Evolutionary conservation across 2,888 invertebrate genomes (phyloP).

Genomic region (Panorpa germanica): DNA sequence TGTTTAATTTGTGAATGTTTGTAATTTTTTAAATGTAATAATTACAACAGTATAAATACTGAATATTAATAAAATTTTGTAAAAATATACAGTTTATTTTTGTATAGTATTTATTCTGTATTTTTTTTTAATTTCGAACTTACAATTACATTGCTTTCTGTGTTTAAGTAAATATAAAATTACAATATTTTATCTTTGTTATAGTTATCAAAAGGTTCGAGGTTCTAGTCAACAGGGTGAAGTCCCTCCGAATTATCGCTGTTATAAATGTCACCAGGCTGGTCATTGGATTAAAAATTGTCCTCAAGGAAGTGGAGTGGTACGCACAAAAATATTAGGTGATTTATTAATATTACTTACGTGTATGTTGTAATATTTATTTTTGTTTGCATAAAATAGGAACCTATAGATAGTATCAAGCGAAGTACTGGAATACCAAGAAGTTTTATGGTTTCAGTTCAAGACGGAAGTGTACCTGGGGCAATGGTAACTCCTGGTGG

Average conservation of each 20-base stretch:
- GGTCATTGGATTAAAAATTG: slow-evolving; percentile 99
- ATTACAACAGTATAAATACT: slow-evolving; percentile 2
- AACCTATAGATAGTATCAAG: slow-evolving; percentile 61
- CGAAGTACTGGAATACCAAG: slow-evolving; percentile 94
- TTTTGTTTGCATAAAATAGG: slow-evolving; percentile 16
- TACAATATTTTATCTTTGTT: slow-evolving; percentile 19
- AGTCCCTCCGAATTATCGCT: slow-evolving; percentile 82
- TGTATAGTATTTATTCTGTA: not conserved
- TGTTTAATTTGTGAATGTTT: slow-evolving; percentile 9
- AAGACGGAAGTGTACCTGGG: slow-evolving; percentile 71
- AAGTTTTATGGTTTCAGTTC: slow-evolving; percentile 90
- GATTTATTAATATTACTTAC: too few relatives aligned
- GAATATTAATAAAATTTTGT: too few relatives aligned
- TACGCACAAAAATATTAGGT: slow-evolving; percentile 2
- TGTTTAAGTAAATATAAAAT: not conserved
- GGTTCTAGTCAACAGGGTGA: slow-evolving; percentile 76
- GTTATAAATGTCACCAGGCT: slow-evolving; percentile 83
- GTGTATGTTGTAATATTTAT: slow-evolving; percentile 1
- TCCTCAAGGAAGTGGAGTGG: slow-evolving; percentile 43
- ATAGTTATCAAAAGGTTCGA: slow-evolving; percentile 74
- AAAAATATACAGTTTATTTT: slow-evolving; percentile 3
- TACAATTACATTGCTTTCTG: not conserved
- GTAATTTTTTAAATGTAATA: slow-evolving; percentile 9
- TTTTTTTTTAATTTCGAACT: not conserved
- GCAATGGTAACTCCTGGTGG: slow-evolving; percentile 83